Evolutionary conservation across 1,140 invertebrate species (phyloP), one percentile per base, ranked within the genome.

Genomic region (Mya arenaria): DNA sequence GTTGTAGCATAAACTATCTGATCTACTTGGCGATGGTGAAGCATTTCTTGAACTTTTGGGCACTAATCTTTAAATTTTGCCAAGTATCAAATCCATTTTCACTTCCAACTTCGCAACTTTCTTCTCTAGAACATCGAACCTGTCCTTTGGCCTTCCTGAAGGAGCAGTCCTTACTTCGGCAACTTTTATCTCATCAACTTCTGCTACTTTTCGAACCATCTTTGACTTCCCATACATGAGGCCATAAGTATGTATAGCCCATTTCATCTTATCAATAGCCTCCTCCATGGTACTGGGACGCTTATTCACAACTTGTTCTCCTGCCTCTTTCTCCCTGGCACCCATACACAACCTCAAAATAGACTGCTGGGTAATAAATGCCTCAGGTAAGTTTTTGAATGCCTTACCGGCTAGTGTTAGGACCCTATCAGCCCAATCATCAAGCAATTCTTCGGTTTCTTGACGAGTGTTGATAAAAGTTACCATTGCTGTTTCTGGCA

Each of bases 241-340:
- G 10, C 41, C 41, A 19, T 48, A 19, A 19, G 60, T 30, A 63
- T 63, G 28, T 32, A 63, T 32, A 28, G 28, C 10, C 60, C 60
- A 63, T 36, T 63, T 63, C 6, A 63, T 17, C 10, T 63, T 63
- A 32, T 63, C 60, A 32, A 63, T 30, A 28, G 60, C 60, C n/a
- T 63, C 25, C 28, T 63, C 60, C 5, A 63, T 63, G 32, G 10
- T 10, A 3, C 8, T 36, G 19, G 60, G 60, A 4, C 28, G 4
- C 32, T 36, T 37, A 36, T 68, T 68, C 3, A 36, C 39, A 3
- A 68, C 34, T 25, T 19, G 32, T 44, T 68, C 65, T 4, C 65
- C 65, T 28, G 65, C 32, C 15, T 5, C 32, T 41, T 68, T 68
- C 13, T 68, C 65, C 15, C 15, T 6, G 25, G 15, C 17, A 39